These are phyloP conservation scores for Peromyscus polionotus DNA, from an alignment of 2,113 vertebrate species.

Conservation along the genomic window DNA sequence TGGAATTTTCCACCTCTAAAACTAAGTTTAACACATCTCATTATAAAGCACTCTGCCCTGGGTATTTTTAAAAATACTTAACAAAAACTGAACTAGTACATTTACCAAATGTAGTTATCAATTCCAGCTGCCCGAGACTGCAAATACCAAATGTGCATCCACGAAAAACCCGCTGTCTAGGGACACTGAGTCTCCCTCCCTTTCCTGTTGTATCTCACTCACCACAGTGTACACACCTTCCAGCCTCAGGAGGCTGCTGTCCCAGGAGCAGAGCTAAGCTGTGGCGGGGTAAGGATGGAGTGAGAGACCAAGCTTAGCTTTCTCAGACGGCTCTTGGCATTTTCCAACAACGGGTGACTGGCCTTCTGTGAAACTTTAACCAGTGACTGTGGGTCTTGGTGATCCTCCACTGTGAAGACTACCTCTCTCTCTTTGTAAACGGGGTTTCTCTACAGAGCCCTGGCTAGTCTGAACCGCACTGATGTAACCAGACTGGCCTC, in stretches of 20 bases:
- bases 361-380: background rate
- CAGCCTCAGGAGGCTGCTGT: background rate
- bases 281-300: background rate
- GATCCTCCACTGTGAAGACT: background rate
- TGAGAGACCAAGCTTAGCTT: background rate
- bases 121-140: background rate
- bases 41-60: background rate
- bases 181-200: rapidly evolving
- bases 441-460: too few species aligned
- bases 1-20: background rate
- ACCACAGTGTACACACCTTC: background rate
- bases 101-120: background rate
- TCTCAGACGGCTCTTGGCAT: background rate
- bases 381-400: background rate
- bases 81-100: background rate
- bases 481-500: background rate
- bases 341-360: background rate
- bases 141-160: background rate
- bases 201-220: background rate
- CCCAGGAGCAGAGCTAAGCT: background rate
- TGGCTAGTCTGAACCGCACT: background rate
- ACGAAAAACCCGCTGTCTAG: background rate
- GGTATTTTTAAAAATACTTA: background rate
- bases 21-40: background rate
- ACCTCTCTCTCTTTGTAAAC: background rate